A percentile compares a stretch with the other conserved stretches of the same genome.
phyloP scores from a whole-genome alignment of 2,113 vertebrate genomes.

The Anas platyrhynchos region DNA sequence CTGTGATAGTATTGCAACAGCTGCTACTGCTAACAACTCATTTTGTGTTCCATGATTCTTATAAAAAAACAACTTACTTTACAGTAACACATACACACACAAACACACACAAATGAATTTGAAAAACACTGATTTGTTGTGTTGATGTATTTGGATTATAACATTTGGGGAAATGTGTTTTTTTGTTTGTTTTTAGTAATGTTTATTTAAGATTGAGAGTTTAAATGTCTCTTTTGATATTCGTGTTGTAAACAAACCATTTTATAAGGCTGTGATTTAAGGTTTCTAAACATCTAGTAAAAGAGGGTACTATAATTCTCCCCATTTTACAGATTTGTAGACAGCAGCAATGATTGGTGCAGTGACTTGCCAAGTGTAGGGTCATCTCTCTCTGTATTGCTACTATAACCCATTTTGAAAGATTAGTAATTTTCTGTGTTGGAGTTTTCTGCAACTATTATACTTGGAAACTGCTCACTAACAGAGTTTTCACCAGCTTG shows the following conservation, averaged over 20 bases:
- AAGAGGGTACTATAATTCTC: background rate
- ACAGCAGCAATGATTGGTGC: slow-evolving; percentile 10
- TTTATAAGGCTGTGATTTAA: background rate
- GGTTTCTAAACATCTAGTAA: background rate
- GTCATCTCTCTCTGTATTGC: background rate
- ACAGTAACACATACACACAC: background rate
- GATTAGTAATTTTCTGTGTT: slow-evolving; percentile 39
- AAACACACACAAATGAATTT: background rate
- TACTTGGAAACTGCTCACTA: slow-evolving; percentile 30
- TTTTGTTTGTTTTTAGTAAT: background rate
- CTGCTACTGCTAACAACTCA: background rate
- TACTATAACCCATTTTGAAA: slow-evolving; percentile 19
- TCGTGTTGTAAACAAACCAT: background rate
- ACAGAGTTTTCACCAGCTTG: slow-evolving; percentile 42
- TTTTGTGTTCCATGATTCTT: slow-evolving; percentile 12
- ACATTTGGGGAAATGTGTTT: background rate
- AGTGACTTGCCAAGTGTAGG: background rate
- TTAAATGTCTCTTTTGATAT: background rate
- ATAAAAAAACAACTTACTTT: background rate
- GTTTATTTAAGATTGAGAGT: background rate
- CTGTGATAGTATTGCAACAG: background rate
- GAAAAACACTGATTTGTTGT: background rate
- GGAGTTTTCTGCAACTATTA: background rate
- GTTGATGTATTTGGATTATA: background rate
- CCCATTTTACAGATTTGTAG: slow-evolving; percentile 20